These are phyloP conservation scores for Petromus typicus DNA, from an alignment of 2,113 vertebrate species.

Conservation along the genomic window DNA sequence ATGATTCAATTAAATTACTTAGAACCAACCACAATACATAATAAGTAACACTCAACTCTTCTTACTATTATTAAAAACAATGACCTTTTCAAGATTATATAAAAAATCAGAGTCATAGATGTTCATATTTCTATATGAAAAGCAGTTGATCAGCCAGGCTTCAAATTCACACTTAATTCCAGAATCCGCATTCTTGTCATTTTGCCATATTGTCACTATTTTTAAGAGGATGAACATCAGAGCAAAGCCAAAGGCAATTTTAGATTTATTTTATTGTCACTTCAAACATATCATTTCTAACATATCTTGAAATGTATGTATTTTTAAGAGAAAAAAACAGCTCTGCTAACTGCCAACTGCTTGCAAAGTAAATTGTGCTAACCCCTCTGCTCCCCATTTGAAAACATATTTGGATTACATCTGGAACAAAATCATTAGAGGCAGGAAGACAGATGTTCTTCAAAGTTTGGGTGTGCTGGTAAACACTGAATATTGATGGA, in stretches of 20 bases:
- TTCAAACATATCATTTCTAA: conserved; percentile 55
- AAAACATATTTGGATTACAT: conserved; percentile 80
- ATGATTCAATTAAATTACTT: not conserved
- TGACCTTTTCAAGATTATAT: not conserved
- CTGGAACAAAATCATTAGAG: conserved; percentile 77
- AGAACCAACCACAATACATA: not conserved
- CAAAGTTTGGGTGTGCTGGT: conserved; percentile 69
- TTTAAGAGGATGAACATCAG: conserved; percentile 52
- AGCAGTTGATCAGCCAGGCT: not conserved
- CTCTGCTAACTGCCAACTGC: conserved; percentile 62
- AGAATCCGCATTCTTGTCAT: not conserved
- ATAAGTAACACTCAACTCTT: not conserved
- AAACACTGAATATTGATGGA: conserved; percentile 84
- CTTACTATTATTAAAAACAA: not conserved
- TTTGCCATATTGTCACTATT: not conserved
- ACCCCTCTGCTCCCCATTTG: conserved; percentile 66
- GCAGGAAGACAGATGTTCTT: conserved; percentile 82
- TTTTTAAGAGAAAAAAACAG: conserved; percentile 63
- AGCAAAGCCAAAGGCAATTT: conserved; percentile 70
- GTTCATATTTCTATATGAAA: not conserved
- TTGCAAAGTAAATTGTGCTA: conserved; percentile 67
- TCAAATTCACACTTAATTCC: conserved; percentile 7
- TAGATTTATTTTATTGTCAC: conserved; percentile 63
- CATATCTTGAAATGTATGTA: conserved; percentile 64
- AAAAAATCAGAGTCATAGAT: not conserved